Base-by-base conservation (phyloP, 2,888 invertebrate species). In the Andrena minutula region DNA sequence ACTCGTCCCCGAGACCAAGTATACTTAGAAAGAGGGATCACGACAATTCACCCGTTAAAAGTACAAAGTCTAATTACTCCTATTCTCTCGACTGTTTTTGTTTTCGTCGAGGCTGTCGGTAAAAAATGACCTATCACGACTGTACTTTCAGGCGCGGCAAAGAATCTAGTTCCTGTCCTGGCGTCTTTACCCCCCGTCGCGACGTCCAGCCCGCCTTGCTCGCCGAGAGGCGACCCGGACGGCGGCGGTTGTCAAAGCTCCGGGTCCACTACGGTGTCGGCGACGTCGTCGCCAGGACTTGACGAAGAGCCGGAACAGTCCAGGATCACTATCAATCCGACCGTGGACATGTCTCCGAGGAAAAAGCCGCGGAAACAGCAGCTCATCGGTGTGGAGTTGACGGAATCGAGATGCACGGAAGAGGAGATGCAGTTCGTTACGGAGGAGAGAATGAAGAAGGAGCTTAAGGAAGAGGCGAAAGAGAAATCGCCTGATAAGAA, bases 361-460 rank as follows among this genome's bases (percentile, higher is more conserved):
- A 99, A 99, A 94, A 98, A 99, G 92, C 98, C 99, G 0, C 95
- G 99, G 79, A 98, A 99, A 92, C 99, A 97, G 89, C 96, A 97
- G 94, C 95, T 98, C 2, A 93, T 92, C 0, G 92, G 93, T 0
- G 92, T 93, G 20, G 93, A 93, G 85, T 89, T 93, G 35, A 92
- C 91, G 0, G 93, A 94, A 72, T 86, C 92, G 2, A 89, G 93
- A 16, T 93, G 93, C 75, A 92, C 90, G 10, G 93, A 93, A 61
- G 93, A 92, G 71, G 96, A 96, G 85, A 95, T 96, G 95, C 95
- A 96, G 89, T 96, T 96, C 87, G 95, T 96, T 70, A 94, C 95
- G 0, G 95, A 96, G 78, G 95, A 94, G 75, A 95, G 94, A 84
- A 91, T 94, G 28, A 94, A 94, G 82, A 94, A 94, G 66, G 94